phyloP scores from a whole-genome alignment of 2,888 invertebrate species.

The Tetranychus piercei region DNA sequence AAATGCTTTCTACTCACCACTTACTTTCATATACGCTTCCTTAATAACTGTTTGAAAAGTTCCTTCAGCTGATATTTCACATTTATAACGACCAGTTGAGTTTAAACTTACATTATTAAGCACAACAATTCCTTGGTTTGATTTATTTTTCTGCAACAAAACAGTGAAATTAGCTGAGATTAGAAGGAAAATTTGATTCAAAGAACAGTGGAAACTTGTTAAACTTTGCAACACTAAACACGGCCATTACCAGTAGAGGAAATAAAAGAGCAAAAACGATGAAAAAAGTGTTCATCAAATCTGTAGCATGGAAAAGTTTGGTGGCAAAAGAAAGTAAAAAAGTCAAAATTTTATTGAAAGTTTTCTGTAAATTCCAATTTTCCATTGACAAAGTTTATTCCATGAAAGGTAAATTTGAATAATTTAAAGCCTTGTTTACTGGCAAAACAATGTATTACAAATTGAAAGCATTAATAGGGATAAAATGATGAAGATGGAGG shows the following conservation, averaged over 20 bases:
- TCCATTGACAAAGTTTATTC: too few relatives aligned
- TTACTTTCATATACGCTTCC: constrained; percentile 14
- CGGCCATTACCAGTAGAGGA: neutral
- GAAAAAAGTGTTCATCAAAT: neutral
- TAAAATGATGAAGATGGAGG: too few relatives aligned
- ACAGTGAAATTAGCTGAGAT: neutral
- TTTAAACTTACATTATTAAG: constrained; percentile 4
- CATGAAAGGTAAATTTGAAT: too few relatives aligned
- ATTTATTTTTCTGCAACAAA: neutral
- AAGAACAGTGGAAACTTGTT: neutral
- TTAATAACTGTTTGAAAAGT: constrained; percentile 16
- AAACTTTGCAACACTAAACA: neutral
- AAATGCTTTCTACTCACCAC: constrained; percentile 10
- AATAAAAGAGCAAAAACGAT: too few relatives aligned
- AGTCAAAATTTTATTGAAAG: neutral
- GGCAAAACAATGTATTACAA: too few relatives aligned
- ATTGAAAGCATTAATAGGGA: too few relatives aligned
- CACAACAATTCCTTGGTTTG: neutral
- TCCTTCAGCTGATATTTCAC: constrained; percentile 16
- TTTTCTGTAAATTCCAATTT: neutral
- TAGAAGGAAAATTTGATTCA: neutral
- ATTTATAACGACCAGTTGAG: constrained; percentile 18
- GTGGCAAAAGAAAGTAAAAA: neutral
- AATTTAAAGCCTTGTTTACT: too few relatives aligned
- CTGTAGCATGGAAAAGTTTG: neutral